These are phyloP conservation scores for Sylvilagus bachmani DNA, from an alignment of 2,113 vertebrate species.

Conservation along the genomic window DNA sequence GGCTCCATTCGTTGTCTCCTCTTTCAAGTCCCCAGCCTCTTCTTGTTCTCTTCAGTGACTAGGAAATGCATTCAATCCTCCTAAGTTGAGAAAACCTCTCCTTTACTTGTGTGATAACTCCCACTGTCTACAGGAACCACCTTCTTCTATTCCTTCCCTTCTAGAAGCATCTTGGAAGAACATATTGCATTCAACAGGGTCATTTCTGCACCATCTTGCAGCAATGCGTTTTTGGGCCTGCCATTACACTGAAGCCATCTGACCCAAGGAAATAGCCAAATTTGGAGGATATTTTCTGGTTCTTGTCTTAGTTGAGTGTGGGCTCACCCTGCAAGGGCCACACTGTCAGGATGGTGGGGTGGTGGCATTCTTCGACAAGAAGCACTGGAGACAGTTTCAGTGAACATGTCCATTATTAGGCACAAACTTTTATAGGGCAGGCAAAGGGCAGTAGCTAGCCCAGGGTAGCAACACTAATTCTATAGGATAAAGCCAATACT, in stretches of 20 bases:
- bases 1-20: not conserved
- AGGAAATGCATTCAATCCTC: not conserved
- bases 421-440: too few relatives aligned
- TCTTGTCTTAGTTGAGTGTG: not conserved
- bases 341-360: too few relatives aligned
- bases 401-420: too few relatives aligned
- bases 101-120: not conserved
- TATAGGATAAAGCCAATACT: too few relatives aligned
- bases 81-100: not conserved
- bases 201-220: not conserved
- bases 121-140: not conserved
- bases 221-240: not conserved
- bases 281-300: not conserved
- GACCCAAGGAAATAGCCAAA: not conserved
- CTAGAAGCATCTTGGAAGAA: slow-evolving; percentile 7
- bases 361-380: too few relatives aligned
- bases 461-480: too few relatives aligned
- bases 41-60: not conserved
- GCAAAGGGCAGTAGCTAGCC: too few relatives aligned
- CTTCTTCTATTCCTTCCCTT: not conserved
- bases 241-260: not conserved
- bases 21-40: not conserved
- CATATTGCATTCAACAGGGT: not conserved
- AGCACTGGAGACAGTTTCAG: too few relatives aligned
- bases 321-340: too few relatives aligned